Percentiles rank a stretch among this genome's conserved stretches.
phyloP scores from a whole-genome alignment of 2,113 vertebrate genomes.

The Perca fluviatilis region DNA sequence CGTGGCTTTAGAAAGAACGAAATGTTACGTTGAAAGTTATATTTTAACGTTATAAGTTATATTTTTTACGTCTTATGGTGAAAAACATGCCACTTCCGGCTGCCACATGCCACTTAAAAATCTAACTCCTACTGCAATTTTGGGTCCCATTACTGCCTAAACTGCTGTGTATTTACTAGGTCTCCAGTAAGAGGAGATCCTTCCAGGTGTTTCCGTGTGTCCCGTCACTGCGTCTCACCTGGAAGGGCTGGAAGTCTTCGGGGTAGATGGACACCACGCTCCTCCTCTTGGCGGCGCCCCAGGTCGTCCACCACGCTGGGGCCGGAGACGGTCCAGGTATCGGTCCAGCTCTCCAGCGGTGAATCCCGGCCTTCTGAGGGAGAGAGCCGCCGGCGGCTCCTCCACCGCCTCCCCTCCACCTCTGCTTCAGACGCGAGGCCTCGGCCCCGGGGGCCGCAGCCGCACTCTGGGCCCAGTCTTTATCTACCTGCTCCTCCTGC shows the following conservation, averaged over 20 bases:
- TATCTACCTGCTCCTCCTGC: slow-evolving; percentile 89
- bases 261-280: slow-evolving; percentile 90
- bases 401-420: slow-evolving; percentile 88
- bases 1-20: too few relatives aligned
- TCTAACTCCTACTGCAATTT: too few relatives aligned
- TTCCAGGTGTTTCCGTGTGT: neutral
- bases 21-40: too few relatives aligned
- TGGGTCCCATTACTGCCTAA: too few relatives aligned
- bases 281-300: slow-evolving; percentile 83
- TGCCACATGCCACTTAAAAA: too few relatives aligned
- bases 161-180: too few relatives aligned
- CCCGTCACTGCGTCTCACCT: slow-evolving; percentile 47
- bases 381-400: slow-evolving; percentile 81
- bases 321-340: slow-evolving; percentile 84
- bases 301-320: slow-evolving; percentile 87
- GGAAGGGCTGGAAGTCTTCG: slow-evolving; percentile 84
- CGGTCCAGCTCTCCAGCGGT: slow-evolving; percentile 68
- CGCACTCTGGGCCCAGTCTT: slow-evolving; percentile 55
- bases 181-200: neutral
- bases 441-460: slow-evolving; percentile 25
- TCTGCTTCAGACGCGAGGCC: slow-evolving; percentile 84
- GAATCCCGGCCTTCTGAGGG: slow-evolving; percentile 76
- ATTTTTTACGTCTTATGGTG: too few relatives aligned
- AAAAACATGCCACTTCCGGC: too few relatives aligned
- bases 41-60: too few relatives aligned